These are phyloP conservation scores for Lanistes nyassanus DNA, from an alignment of 1,140 invertebrate species.

Conservation along the genomic window DNA sequence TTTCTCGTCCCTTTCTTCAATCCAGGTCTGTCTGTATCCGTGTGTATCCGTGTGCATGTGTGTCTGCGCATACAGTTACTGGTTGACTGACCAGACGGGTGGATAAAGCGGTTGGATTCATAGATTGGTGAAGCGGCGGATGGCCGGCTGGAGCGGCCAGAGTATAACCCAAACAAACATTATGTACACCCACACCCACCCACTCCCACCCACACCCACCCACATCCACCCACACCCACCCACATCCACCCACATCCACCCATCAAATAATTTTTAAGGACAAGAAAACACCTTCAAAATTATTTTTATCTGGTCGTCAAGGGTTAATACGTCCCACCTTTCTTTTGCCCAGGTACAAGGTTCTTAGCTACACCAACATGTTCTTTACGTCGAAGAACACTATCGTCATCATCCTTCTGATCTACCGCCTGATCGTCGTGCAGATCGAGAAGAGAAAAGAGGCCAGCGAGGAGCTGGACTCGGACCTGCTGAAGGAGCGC, in stretches of 20 bases:
- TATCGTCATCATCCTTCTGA: constrained; percentile 84
- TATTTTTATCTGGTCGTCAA: too few relatives aligned
- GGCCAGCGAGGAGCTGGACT: constrained; percentile 7
- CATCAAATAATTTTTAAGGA: neutral
- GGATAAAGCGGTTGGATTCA: too few relatives aligned
- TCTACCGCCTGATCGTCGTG: constrained; percentile 86
- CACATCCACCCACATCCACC: constrained; percentile 9
- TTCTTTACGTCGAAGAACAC: constrained; percentile 93
- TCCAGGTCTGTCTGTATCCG: too few relatives aligned
- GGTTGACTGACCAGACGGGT: too few relatives aligned
- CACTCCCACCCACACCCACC: constrained; percentile 10
- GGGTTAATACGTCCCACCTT: too few relatives aligned
- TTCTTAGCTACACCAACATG: constrained; percentile 91
- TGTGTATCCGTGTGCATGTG: too few relatives aligned
- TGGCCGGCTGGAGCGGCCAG: too few relatives aligned
- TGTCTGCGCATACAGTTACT: too few relatives aligned
- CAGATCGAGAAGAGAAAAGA: constrained; percentile 64
- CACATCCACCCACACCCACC: constrained; percentile 11
- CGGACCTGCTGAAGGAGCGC: constrained; percentile 13
- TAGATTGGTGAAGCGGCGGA: too few relatives aligned
- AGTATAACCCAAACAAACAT: constrained; percentile 1
- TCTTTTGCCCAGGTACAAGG: constrained; percentile 72
- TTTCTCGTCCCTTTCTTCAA: too few relatives aligned
- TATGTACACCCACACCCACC: constrained; percentile 2
- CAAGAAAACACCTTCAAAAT: neutral